Conservation (phyloP, 2,113 vertebrate species). For the Triplophysa rosa region DNA sequence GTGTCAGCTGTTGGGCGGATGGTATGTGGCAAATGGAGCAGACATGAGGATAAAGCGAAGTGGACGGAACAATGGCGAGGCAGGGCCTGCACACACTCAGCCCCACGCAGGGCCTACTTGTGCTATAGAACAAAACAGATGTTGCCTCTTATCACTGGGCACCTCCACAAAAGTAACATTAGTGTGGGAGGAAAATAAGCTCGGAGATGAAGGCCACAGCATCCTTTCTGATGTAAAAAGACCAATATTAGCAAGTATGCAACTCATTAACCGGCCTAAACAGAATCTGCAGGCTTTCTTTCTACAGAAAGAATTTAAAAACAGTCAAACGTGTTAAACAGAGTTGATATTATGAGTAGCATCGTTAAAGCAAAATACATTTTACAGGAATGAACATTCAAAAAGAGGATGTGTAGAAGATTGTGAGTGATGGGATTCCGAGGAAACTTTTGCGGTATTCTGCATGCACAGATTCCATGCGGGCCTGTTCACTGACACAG, state of each 20-base stretch:
- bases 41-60: conserved; percentile 75
- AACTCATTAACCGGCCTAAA: background rate
- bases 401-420: no score
- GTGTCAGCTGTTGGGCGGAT: conserved; percentile 84
- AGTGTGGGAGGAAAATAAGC: conserved; percentile 75
- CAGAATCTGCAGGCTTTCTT: background rate
- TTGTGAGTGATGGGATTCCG: no score
- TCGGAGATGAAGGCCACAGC: conserved; percentile 70
- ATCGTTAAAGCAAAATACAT: no score
- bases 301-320: background rate
- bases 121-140: conserved; percentile 91
- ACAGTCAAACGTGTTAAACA: background rate
- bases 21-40: conserved; percentile 79
- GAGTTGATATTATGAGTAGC: background rate
- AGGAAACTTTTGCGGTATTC: no score
- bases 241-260: background rate
- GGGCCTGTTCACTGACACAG: no score
- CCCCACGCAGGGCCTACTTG: conserved; percentile 79
- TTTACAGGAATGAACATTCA: no score
- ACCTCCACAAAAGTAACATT: conserved; percentile 85
- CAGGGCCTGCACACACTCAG: conserved; percentile 69
- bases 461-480: no score
- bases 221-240: conserved; percentile 11
- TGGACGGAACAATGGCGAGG: conserved; percentile 75
- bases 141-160: conserved; percentile 87